Percentiles rank a stretch among this genome's conserved stretches.
Evolutionary conservation across 2,888 invertebrate genomes (phyloP).

Genomic region (Drosophila rubida): DNA sequence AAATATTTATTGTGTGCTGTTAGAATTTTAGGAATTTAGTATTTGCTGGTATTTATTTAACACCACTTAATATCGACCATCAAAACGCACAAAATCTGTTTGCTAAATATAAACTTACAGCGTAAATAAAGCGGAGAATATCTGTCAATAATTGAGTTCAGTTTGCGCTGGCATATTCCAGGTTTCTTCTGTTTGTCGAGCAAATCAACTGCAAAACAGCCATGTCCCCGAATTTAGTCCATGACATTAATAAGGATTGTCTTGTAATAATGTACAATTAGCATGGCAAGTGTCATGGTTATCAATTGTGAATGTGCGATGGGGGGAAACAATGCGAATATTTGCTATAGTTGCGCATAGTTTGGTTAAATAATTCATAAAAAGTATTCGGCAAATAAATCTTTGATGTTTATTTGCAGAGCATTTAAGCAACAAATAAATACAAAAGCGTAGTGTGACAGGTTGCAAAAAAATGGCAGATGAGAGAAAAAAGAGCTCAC

Average conservation of each 20-base stretch:
- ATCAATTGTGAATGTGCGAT: conserved; percentile 41
- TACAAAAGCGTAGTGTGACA: background rate
- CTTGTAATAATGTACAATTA: conserved; percentile 21
- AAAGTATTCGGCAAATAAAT: conserved; percentile 32
- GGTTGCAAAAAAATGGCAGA: background rate
- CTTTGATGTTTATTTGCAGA: conserved; percentile 31
- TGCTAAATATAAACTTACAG: no score
- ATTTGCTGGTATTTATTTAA: no score
- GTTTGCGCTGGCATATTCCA: background rate
- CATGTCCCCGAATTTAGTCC: background rate
- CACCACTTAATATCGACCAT: no score
- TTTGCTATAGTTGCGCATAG: conserved; percentile 27
- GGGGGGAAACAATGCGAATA: conserved; percentile 34
- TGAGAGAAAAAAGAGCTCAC: conserved; percentile 1
- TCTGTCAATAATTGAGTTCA: background rate
- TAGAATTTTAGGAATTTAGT: no score
- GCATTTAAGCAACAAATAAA: conserved; percentile 25
- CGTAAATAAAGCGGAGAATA: no score
- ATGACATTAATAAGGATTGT: background rate
- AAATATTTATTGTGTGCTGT: no score
- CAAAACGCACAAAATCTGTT: no score
- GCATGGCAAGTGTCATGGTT: conserved; percentile 23
- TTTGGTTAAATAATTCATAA: conserved; percentile 40
- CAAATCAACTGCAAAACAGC: no score
- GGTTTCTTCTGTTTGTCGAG: background rate